A percentile compares a stretch with the other conserved stretches of the same genome.
Evolutionary conservation across 2,113 vertebrate species (phyloP).

Genomic region (Spermophilus dauricus): DNA sequence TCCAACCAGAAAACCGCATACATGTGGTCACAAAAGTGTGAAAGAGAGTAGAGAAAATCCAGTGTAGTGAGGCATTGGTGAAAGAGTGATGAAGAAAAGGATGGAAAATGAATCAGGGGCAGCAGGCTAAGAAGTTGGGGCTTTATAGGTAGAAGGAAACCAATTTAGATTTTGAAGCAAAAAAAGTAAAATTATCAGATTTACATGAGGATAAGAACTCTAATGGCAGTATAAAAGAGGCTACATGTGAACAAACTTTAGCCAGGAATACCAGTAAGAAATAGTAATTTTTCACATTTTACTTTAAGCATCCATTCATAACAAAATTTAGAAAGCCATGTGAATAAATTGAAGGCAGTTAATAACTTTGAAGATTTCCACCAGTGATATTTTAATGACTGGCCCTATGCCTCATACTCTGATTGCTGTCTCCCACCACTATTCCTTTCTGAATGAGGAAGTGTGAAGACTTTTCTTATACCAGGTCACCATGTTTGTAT

Average conservation of each 20-base stretch:
- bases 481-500: not conserved
- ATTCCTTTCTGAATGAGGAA: constrained; percentile 8
- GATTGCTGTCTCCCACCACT: not conserved
- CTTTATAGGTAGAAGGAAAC: not conserved
- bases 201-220: not conserved
- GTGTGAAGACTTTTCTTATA: not conserved
- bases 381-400: constrained; percentile 8
- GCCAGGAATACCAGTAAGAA: not conserved
- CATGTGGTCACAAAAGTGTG: not conserved
- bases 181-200: constrained; percentile 57
- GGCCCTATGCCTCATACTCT: not conserved
- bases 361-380: constrained; percentile 48
- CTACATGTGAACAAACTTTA: constrained; percentile 20
- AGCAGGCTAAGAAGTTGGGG: not conserved
- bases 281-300: not conserved
- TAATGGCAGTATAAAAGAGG: not conserved
- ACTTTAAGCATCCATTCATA: constrained; percentile 13
- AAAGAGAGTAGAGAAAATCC: constrained; percentile 7
- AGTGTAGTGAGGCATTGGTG: not conserved
- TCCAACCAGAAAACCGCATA: not conserved
- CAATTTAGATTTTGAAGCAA: constrained; percentile 29
- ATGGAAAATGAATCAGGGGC: not conserved
- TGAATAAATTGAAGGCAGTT: constrained; percentile 38
- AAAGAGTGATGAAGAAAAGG: not conserved
- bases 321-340: constrained; percentile 45